phyloP scores from a whole-genome alignment of 1,140 invertebrate species.

The Cryptotermes secundus region DNA sequence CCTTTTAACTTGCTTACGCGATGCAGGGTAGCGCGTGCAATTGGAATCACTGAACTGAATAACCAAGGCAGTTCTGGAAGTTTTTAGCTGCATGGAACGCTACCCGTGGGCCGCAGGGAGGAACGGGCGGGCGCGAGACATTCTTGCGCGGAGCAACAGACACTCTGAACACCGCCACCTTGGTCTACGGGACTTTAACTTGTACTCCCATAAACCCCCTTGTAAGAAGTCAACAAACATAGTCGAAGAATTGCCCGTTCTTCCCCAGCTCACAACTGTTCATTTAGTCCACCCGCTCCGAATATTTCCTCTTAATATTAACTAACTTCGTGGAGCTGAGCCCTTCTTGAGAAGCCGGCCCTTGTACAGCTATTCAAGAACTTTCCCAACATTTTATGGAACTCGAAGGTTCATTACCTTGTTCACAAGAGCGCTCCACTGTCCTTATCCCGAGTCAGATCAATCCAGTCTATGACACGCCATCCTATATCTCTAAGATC shows the following conservation, averaged over 20 bases:
- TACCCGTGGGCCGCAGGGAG: not conserved
- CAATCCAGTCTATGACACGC: no score
- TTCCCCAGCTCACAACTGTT: not conserved
- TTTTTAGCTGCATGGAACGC: not conserved
- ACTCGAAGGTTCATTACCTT: no score
- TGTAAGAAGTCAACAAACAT: not conserved
- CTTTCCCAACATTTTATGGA: no score
- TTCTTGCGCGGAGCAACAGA: not conserved
- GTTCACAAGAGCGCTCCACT: no score
- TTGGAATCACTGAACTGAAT: not conserved
- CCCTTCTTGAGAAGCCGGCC: no score
- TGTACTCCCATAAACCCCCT: not conserved
- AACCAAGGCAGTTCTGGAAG: not conserved
- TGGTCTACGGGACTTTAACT: not conserved
- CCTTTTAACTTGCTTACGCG: not conserved
- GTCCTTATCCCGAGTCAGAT: no score
- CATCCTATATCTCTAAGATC: no score
- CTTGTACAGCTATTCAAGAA: no score
- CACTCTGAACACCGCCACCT: not conserved
- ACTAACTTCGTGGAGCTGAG: no score
- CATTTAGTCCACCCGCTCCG: no score
- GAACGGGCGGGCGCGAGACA: not conserved
- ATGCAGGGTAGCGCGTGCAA: not conserved
- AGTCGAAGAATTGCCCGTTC: not conserved
- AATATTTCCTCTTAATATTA: no score